Evolutionary conservation across 2,113 vertebrate genomes (phyloP).

Genomic region (Elephantulus edwardii): DNA sequence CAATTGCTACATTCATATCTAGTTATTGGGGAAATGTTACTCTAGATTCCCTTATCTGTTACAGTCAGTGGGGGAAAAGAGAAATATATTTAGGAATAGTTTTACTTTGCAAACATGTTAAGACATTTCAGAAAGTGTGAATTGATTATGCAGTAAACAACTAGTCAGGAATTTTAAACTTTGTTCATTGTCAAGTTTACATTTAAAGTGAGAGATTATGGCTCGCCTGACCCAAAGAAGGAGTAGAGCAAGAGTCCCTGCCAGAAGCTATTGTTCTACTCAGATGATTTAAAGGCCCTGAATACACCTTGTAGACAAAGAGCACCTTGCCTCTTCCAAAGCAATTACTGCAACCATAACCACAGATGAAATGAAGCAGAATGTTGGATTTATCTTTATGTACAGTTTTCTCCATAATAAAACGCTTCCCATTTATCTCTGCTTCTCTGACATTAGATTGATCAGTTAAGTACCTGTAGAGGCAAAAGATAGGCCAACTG

Average conservation of each 20-base stretch:
- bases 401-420: slow-evolving; percentile 75
- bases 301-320: slow-evolving; percentile 59
- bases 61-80: no score
- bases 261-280: background rate
- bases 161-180: background rate
- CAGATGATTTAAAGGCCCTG: slow-evolving; percentile 45
- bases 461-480: slow-evolving; percentile 81
- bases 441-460: slow-evolving; percentile 79
- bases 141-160: slow-evolving; percentile 8
- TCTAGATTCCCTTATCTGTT: background rate
- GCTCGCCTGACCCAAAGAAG: background rate
- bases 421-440: slow-evolving; percentile 82
- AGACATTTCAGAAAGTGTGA: slow-evolving; percentile 22
- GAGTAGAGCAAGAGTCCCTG: background rate
- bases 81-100: background rate
- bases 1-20: background rate
- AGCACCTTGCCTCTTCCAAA: slow-evolving; percentile 80
- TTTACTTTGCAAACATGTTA: slow-evolving; percentile 56
- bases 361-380: slow-evolving; percentile 80
- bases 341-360: slow-evolving; percentile 78
- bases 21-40: background rate
- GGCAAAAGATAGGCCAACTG: slow-evolving; percentile 80
- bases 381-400: slow-evolving; percentile 82
- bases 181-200: slow-evolving; percentile 48
- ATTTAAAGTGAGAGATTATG: slow-evolving; percentile 22